A percentile compares a stretch with the other conserved stretches of the same genome.
Conservation (phyloP, 37 sponge, comb jelly and placozoan genomes). For the Mnemiopsis leidyi region DNA sequence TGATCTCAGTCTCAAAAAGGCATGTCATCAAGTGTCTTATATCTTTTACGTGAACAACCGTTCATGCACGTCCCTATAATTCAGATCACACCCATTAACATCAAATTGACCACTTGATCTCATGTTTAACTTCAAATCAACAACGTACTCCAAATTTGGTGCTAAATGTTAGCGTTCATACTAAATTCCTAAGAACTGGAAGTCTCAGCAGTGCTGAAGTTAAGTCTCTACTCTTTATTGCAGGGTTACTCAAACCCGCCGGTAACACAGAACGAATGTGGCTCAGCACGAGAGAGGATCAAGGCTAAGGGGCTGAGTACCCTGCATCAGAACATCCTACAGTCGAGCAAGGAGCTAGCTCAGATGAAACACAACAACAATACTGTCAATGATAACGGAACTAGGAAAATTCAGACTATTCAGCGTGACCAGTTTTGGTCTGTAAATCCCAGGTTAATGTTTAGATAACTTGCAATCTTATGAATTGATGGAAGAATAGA, state of each 20-base stretch:
- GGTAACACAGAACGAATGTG: conserved; percentile 44
- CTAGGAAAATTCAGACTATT: not conserved
- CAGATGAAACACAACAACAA: not conserved
- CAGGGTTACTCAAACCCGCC: conserved; percentile 58
- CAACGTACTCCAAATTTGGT: too few relatives aligned
- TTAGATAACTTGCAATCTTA: too few relatives aligned
- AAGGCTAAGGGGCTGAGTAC: conserved; percentile 43
- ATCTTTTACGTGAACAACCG: too few relatives aligned
- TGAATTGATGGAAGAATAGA: too few relatives aligned
- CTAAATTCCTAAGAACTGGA: not conserved
- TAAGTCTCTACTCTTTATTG: too few relatives aligned
- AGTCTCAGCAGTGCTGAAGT: too few relatives aligned
- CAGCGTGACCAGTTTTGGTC: conserved; percentile 52
- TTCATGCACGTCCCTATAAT: too few relatives aligned
- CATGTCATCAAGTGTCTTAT: too few relatives aligned
- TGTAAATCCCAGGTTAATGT: conserved; percentile 31
- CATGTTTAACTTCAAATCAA: too few relatives aligned
- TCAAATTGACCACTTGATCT: too few relatives aligned
- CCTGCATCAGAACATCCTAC: conserved; percentile 13
- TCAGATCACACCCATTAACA: too few relatives aligned
- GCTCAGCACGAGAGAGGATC: conserved; percentile 56
- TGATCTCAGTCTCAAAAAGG: conserved; percentile 50
- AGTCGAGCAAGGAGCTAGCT: not conserved
- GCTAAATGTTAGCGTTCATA: too few relatives aligned
- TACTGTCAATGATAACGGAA: conserved; percentile 44